A percentile compares a stretch with the other conserved stretches of the same genome.
These are phyloP conservation scores for Furnarius figulus DNA, from an alignment of 2,113 vertebrate species.

Conservation along the genomic window DNA sequence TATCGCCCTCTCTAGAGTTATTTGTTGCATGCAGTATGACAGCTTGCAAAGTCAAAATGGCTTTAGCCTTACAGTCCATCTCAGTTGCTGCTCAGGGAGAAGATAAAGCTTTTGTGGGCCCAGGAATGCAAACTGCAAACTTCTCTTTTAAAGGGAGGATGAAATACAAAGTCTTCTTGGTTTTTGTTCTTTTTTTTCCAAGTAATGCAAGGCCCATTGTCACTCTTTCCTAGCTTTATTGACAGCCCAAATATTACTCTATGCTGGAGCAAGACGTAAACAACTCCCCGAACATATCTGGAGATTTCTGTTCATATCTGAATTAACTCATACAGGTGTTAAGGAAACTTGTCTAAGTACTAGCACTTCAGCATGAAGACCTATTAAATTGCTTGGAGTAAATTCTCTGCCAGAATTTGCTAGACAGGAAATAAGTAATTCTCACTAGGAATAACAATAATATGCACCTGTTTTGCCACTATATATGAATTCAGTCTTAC, in stretches of 20 bases:
- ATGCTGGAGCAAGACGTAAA: not conserved
- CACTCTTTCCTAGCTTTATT: not conserved
- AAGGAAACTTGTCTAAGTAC: not conserved
- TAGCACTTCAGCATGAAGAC: not conserved
- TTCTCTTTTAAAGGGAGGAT: not conserved
- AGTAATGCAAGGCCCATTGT: not conserved
- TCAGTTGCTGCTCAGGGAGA: not conserved
- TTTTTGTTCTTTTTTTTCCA: not conserved
- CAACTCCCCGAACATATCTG: not conserved
- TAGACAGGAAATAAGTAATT: not conserved
- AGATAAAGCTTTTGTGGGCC: not conserved
- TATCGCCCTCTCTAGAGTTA: not conserved
- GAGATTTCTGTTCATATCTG: not conserved
- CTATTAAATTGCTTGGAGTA: not conserved
- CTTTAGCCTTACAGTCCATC: not conserved
- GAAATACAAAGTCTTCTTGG: not conserved
- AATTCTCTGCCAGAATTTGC: not conserved
- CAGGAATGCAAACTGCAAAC: not conserved
- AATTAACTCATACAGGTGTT: not conserved
- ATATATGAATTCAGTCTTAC: not conserved
- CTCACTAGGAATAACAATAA: not conserved
- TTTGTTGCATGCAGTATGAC: not conserved
- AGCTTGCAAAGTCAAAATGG: not conserved
- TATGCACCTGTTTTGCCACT: not conserved
- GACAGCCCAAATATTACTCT: not conserved